Evolutionary conservation across 2,113 vertebrate genomes (phyloP).

Genomic region (Lontra canadensis): DNA sequence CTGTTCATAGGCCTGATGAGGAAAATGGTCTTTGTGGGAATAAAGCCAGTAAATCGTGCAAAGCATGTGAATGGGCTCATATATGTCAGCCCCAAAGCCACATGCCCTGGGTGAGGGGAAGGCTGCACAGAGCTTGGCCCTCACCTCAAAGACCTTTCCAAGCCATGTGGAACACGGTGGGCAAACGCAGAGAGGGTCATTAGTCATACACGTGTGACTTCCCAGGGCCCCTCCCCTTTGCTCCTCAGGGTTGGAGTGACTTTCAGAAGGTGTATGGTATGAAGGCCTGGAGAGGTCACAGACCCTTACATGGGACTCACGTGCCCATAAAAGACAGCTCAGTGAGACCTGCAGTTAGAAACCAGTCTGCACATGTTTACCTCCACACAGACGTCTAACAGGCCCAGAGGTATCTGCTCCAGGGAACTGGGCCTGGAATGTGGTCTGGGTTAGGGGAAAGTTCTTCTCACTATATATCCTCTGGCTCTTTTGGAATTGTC

Average conservation of each 20-base stretch:
- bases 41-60: not conserved
- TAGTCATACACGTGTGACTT: not conserved
- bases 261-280: not conserved
- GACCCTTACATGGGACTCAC: not conserved
- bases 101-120: fast-evolving
- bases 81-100: not conserved
- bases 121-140: not conserved
- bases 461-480: not conserved
- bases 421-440: not conserved
- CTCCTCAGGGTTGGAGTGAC: not conserved
- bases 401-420: not conserved
- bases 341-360: not conserved
- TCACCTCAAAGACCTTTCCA: not conserved
- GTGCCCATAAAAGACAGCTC: not conserved
- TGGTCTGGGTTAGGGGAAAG: not conserved
- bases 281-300: not conserved
- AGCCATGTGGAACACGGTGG: not conserved
- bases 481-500: not conserved
- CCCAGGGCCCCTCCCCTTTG: no score
- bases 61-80: fast-evolving
- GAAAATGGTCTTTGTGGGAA: not conserved
- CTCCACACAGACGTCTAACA: not conserved
- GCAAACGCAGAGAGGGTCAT: not conserved
- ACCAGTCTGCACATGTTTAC: not conserved
- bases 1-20: not conserved